A percentile compares a stretch with the other conserved stretches of the same genome.
Evolutionary conservation across 2,888 invertebrate species (phyloP).

Genomic region (Mimachlamys varia): DNA sequence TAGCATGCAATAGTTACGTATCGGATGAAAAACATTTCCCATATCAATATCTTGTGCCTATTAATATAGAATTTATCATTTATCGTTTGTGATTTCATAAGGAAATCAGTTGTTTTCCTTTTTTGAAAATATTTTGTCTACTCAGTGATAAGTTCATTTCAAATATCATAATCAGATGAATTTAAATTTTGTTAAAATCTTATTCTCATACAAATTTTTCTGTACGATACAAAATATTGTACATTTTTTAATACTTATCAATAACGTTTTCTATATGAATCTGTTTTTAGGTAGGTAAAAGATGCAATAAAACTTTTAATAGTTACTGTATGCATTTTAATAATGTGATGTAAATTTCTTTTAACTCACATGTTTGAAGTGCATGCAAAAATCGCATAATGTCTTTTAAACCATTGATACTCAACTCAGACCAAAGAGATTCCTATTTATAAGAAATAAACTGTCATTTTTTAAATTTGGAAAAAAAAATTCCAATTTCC

Average conservation of each 20-base stretch:
- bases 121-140: background rate
- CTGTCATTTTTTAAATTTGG: background rate
- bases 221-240: background rate
- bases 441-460: background rate
- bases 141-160: background rate
- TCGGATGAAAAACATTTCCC: background rate
- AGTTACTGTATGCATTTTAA: background rate
- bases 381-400: conserved; percentile 26
- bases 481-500: background rate
- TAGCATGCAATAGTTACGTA: background rate
- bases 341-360: background rate
- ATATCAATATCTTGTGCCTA: background rate
- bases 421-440: background rate
- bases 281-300: background rate
- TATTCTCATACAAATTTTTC: background rate
- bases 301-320: background rate
- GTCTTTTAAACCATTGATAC: background rate
- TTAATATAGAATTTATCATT: background rate
- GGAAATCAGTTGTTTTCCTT: background rate
- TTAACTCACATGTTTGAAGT: background rate
- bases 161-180: background rate
- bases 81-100: background rate
- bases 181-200: background rate
- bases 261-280: background rate
- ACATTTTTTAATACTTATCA: background rate